A percentile compares a stretch with the other conserved stretches of the same genome.
phyloP scores from a whole-genome alignment of 2,113 vertebrate genomes.

The Dipodomys merriami region DNA sequence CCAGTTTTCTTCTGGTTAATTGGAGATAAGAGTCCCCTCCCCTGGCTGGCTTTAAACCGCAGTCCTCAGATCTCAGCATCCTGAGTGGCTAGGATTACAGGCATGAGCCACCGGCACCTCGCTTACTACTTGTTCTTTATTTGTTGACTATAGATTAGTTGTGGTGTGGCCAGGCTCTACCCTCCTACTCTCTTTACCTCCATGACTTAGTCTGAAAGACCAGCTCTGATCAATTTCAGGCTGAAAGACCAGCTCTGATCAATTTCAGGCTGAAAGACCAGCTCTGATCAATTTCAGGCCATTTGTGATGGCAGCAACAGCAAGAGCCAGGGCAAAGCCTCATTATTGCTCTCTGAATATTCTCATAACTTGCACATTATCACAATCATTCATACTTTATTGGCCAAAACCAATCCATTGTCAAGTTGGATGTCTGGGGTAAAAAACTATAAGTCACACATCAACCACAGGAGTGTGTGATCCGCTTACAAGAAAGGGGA shows the following conservation, averaged over 20 bases:
- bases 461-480: not conserved
- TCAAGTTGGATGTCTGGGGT: not conserved
- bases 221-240: no score
- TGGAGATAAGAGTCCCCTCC: no score
- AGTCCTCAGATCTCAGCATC: no score
- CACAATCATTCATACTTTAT: not conserved
- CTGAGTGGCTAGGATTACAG: no score
- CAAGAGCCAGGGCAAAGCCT: not conserved
- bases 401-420: not conserved
- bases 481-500: not conserved
- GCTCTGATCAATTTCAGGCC: not conserved
- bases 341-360: not conserved
- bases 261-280: not conserved
- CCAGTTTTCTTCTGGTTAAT: no score
- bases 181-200: not conserved
- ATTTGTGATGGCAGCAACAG: not conserved
- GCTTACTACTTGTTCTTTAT: not conserved
- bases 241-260: no score
- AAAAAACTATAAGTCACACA: not conserved
- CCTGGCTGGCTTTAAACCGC: no score
- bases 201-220: not conserved
- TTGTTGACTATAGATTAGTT: not conserved
- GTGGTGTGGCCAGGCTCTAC: not conserved
- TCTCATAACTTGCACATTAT: not conserved
- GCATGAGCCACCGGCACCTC: no score